Evolutionary conservation across 2,113 vertebrate genomes (phyloP).

Genomic region (Nycticorax nycticorax): DNA sequence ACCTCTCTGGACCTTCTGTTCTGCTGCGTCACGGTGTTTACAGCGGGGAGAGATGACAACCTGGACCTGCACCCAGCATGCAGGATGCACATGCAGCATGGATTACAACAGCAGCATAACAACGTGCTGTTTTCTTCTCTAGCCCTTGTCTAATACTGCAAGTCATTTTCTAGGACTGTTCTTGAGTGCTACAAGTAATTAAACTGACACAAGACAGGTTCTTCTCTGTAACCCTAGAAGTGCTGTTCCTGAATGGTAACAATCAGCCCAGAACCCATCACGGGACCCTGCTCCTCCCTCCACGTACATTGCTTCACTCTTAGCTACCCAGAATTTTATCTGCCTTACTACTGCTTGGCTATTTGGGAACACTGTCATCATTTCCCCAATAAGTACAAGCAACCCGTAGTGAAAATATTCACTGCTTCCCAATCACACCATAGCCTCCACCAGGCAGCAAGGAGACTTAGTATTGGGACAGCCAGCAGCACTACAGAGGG

Average conservation of each 20-base stretch:
- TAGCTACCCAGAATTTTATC: not conserved
- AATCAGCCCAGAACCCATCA: not conserved
- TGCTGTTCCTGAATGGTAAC: not conserved
- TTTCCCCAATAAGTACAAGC: not conserved
- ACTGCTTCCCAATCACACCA: not conserved
- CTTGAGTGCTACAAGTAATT: not conserved
- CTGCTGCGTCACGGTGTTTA: not conserved
- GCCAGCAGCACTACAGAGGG: not conserved
- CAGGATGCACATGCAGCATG: not conserved
- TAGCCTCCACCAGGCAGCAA: not conserved
- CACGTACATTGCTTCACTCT: not conserved
- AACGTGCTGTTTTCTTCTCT: not conserved
- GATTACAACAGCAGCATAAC: not conserved
- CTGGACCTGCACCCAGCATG: not conserved
- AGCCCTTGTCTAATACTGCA: not conserved
- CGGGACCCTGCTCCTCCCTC: not conserved
- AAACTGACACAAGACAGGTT: not conserved
- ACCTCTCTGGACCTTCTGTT: not conserved
- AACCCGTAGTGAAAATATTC: not conserved
- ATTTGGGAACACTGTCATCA: not conserved
- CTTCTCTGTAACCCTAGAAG: not conserved
- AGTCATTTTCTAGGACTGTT: not conserved
- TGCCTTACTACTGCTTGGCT: not conserved
- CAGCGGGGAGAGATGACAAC: not conserved
- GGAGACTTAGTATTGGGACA: not conserved